A percentile compares a stretch with the other conserved stretches of the same genome.
These are phyloP conservation scores for Gibbula magus DNA, from an alignment of 2,888 invertebrate species.

Conservation along the genomic window DNA sequence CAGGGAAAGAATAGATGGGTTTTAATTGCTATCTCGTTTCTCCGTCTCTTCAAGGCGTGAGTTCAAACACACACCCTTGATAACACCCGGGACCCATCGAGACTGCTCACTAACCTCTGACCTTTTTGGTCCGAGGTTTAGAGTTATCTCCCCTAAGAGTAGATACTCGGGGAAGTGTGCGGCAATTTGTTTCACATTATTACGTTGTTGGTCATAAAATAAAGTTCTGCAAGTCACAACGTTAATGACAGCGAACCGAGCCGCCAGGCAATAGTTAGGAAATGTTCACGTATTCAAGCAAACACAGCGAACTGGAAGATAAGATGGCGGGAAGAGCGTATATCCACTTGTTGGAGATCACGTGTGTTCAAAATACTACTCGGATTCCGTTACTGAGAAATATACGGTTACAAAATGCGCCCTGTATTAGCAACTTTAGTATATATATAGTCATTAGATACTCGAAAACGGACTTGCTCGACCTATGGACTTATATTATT, in stretches of 20 bases:
- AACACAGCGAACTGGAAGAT: too few species aligned
- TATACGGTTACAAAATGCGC: too few species aligned
- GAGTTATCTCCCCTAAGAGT: constrained; percentile 8
- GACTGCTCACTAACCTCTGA: not conserved
- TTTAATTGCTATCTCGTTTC: constrained; percentile 24
- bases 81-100: not conserved
- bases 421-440: too few species aligned
- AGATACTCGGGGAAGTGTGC: not conserved
- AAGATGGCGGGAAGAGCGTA: too few species aligned
- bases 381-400: too few species aligned
- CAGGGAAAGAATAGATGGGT: constrained; percentile 6
- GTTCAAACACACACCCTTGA: constrained; percentile 17
- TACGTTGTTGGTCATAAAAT: not conserved
- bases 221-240: not conserved
- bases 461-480: too few species aligned
- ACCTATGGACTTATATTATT: too few species aligned
- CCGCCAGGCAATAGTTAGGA: not conserved
- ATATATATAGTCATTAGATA: too few species aligned
- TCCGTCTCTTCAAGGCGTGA: not conserved
- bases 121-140: not conserved
- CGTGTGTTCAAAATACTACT: too few species aligned
- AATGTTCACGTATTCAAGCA: too few species aligned
- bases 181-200: constrained; percentile 22
- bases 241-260: not conserved
- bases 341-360: too few species aligned